phyloP scores from a whole-genome alignment of 2,113 vertebrate genomes.

The Nibea coibor region DNA sequence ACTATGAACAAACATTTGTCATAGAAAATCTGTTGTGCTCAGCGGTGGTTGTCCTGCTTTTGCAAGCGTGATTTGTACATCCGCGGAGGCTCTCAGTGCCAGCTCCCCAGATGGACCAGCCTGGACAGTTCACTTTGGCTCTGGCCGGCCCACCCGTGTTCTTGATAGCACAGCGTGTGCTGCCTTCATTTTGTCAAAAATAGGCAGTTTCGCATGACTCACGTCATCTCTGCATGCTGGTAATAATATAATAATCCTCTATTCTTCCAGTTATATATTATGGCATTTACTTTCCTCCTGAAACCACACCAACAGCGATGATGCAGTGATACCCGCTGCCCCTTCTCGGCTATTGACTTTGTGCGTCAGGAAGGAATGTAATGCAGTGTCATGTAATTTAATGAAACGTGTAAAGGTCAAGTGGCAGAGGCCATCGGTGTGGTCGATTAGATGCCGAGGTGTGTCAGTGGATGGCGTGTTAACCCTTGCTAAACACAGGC shows the following conservation, averaged over 20 bases:
- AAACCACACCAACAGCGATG: neutral
- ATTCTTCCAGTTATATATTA: neutral
- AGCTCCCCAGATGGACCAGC: constrained; percentile 71
- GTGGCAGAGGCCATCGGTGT: constrained; percentile 30
- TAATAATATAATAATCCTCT: neutral
- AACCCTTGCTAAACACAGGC: constrained; percentile 22
- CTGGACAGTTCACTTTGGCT: constrained; percentile 63
- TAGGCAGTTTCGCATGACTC: constrained; percentile 39
- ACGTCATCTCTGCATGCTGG: constrained; percentile 14
- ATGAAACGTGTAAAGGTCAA: constrained; percentile 48
- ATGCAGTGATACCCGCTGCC: neutral
- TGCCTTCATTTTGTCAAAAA: constrained; percentile 46
- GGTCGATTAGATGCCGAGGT: constrained; percentile 33
- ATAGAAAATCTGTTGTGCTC: constrained; percentile 54
- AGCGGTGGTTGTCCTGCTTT: constrained; percentile 44
- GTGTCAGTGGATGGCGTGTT: constrained; percentile 3
- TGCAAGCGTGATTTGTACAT: constrained; percentile 57
- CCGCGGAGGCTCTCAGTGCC: constrained; percentile 51
- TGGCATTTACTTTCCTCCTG: neutral
- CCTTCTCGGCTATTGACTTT: constrained; percentile 25
- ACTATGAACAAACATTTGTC: constrained; percentile 3
- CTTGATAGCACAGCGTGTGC: constrained; percentile 54
- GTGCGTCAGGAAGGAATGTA: constrained; percentile 39
- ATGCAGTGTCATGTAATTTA: constrained; percentile 38
- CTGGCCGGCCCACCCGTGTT: constrained; percentile 54